Conservation (phyloP, 2,797 vertebrate species). For the Prionace glauca region DNA sequence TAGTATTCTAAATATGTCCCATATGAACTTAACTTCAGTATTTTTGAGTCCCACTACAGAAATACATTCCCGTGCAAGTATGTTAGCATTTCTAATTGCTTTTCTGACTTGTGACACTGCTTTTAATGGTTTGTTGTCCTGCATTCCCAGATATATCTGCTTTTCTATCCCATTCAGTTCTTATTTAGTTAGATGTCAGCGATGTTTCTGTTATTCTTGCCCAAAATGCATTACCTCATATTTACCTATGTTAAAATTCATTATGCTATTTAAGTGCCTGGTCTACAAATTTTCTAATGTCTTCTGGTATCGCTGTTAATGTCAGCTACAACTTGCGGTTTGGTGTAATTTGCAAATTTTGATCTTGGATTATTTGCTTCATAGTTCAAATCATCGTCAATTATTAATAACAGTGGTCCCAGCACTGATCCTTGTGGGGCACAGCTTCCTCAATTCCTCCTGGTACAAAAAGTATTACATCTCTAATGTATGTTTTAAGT, state of each 20-base stretch:
- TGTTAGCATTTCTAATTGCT: background rate
- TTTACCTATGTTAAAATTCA: background rate
- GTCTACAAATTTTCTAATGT: background rate
- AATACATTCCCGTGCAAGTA: background rate
- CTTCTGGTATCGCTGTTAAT: background rate
- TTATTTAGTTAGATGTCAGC: background rate
- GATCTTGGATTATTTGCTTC: background rate
- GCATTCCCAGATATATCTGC: background rate
- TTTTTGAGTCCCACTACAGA: background rate
- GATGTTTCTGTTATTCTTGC: background rate
- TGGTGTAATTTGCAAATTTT: background rate
- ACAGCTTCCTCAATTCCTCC: background rate
- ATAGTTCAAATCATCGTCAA: background rate
- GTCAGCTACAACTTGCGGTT: background rate
- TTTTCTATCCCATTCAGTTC: background rate
- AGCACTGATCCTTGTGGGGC: background rate
- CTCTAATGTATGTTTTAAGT: background rate
- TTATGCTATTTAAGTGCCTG: background rate
- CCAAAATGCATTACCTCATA: background rate
- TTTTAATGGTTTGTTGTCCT: background rate
- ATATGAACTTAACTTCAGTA: background rate
- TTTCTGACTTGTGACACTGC: background rate
- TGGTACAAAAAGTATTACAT: background rate
- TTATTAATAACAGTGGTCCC: background rate
- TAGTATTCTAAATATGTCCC: too few relatives aligned